phyloP scores from a whole-genome alignment of 2,888 invertebrate species.

The Argyra leucocephala region DNA sequence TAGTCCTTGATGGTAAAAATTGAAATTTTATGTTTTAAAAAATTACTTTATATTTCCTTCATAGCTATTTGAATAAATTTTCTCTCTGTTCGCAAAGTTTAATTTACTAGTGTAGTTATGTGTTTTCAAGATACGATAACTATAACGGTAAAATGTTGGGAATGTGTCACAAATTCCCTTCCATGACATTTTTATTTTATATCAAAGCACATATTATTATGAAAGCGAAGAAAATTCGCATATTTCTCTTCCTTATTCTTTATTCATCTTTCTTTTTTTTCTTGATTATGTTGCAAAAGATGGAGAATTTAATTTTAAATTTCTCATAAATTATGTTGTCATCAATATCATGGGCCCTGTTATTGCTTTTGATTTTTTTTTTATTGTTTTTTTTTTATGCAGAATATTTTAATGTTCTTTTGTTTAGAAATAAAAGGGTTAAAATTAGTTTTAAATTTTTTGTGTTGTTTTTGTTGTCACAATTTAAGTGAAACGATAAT shows the following conservation, averaged over 20 bases:
- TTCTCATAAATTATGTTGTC: constrained; percentile 3
- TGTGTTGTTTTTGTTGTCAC: too few species aligned
- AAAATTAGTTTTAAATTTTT: not conserved
- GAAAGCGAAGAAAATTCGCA: not conserved
- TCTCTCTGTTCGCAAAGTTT: too few species aligned
- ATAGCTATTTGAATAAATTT: too few species aligned
- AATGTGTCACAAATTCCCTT: constrained; percentile 1
- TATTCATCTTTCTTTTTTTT: not conserved
- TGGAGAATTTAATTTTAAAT: constrained; percentile 6
- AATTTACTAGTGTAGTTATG: too few species aligned
- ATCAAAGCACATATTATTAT: not conserved
- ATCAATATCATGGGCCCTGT: not conserved
- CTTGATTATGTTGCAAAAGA: not conserved
- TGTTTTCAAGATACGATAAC: not conserved
- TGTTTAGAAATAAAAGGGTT: not conserved
- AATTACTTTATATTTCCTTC: too few species aligned
- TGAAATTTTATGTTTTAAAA: too few species aligned
- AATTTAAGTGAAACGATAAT: too few species aligned
- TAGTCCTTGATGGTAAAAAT: too few species aligned
- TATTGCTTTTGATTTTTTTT: not conserved
- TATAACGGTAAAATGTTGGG: not conserved
- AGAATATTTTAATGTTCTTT: not conserved
- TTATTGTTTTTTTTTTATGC: not conserved
- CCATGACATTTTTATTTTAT: not conserved
- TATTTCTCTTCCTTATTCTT: not conserved